Evolutionary conservation across 1,140 invertebrate genomes (phyloP).

Genomic region (Orussus abietinus): DNA sequence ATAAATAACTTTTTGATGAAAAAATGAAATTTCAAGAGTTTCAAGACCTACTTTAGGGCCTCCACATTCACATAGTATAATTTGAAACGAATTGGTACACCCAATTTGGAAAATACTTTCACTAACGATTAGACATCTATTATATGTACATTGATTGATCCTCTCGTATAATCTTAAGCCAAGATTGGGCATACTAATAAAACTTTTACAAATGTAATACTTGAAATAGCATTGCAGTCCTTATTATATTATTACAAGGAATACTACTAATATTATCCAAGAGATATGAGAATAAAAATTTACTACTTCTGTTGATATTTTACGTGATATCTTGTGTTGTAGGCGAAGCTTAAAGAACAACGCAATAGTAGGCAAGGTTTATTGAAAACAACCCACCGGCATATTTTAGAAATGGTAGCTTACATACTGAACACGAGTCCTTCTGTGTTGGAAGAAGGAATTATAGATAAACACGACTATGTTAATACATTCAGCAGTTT

Average conservation of each 20-base stretch:
- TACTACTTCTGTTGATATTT: neutral
- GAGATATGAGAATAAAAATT: constrained; percentile 3
- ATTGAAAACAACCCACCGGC: constrained; percentile 58
- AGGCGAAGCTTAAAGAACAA: constrained; percentile 55
- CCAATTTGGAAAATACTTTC: too few species aligned
- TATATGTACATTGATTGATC: too few species aligned
- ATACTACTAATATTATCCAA: neutral
- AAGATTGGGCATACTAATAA: too few species aligned
- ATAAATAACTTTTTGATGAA: too few species aligned
- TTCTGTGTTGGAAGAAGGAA: constrained; percentile 61
- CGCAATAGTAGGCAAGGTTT: constrained; percentile 49
- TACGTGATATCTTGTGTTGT: neutral
- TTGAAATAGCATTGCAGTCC: too few species aligned
- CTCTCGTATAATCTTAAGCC: too few species aligned
- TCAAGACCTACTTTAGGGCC: too few species aligned
- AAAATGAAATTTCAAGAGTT: too few species aligned
- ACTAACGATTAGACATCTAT: too few species aligned
- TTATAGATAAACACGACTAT: constrained; percentile 60
- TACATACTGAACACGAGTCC: constrained; percentile 54
- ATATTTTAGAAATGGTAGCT: constrained; percentile 63
- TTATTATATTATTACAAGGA: constrained; percentile 2
- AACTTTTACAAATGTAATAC: too few species aligned
- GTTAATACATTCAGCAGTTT: constrained; percentile 58
- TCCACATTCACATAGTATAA: too few species aligned
- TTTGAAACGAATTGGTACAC: too few species aligned